phyloP scores from a whole-genome alignment of 2,113 vertebrate species.

The Macrotis lagotis region DNA sequence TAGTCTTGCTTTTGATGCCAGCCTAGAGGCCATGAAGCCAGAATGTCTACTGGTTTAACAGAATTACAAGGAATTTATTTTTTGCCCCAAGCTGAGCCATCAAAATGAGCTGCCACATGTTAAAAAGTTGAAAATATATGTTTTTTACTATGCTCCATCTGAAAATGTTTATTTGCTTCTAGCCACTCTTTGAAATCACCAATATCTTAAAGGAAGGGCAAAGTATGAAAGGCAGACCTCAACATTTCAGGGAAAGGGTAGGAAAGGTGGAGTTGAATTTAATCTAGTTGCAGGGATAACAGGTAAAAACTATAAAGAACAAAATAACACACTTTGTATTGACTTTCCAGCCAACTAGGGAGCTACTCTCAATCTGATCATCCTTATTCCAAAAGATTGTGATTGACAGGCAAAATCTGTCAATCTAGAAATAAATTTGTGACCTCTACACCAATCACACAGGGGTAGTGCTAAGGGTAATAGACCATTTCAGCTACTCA shows the following conservation, averaged over 20 bases:
- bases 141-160: background rate
- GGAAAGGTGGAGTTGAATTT: background rate
- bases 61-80: fast-evolving
- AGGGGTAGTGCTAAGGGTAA: background rate
- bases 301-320: background rate
- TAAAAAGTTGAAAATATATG: background rate
- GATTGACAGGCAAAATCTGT: background rate
- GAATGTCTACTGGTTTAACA: background rate
- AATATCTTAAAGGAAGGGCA: background rate
- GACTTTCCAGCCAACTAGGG: fast-evolving
- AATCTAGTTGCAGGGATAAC: background rate
- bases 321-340: background rate
- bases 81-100: background rate
- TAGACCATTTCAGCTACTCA: background rate
- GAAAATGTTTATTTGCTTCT: background rate
- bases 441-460: fast-evolving
- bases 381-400: background rate
- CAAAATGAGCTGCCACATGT: background rate
- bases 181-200: no score
- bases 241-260: fast-evolving
- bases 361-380: fast-evolving
- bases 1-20: fast-evolving
- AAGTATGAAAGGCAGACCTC: background rate
- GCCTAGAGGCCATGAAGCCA: background rate
- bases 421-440: no score